Conservation (phyloP, 2,888 invertebrate species). For the Lycaena phlaeas region DNA sequence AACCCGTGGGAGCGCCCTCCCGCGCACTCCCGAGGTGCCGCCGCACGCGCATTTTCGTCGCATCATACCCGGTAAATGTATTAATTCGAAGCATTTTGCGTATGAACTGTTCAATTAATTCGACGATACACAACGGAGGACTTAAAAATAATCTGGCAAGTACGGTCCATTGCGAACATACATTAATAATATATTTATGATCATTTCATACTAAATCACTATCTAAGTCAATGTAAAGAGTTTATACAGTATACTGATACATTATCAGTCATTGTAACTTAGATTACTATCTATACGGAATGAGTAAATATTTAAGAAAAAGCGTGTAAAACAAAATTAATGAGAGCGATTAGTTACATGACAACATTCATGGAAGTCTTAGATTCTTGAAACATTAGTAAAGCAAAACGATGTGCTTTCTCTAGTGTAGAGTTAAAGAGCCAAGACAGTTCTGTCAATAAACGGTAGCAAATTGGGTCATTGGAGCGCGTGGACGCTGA, state of each 20-base stretch:
- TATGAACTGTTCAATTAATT: slow-evolving; percentile 7
- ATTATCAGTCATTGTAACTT: slow-evolving; percentile 2
- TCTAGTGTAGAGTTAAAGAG: slow-evolving; percentile 46
- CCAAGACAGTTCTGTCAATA: slow-evolving; percentile 68
- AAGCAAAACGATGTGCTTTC: slow-evolving; percentile 28
- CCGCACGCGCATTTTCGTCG: slow-evolving; percentile 63
- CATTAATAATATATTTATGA: not conserved
- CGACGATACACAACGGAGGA: not conserved
- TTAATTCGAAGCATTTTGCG: slow-evolving; percentile 14
- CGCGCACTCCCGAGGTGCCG: slow-evolving; percentile 61
- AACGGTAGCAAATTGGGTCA: slow-evolving; percentile 62
- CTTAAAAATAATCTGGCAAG: too few species aligned
- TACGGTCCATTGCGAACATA: too few species aligned
- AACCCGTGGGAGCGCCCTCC: slow-evolving; percentile 74
- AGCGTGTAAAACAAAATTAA: too few species aligned
- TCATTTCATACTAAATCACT: not conserved
- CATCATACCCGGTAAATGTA: slow-evolving; percentile 26
- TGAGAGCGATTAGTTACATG: too few species aligned
- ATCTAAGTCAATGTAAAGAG: not conserved
- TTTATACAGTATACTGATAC: not conserved
- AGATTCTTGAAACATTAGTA: too few species aligned
- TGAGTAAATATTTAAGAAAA: not conserved
- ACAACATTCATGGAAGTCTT: too few species aligned
- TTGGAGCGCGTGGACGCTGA: slow-evolving; percentile 50
- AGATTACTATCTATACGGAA: not conserved